These are phyloP conservation scores for Phyllotreta cruciferae DNA, from an alignment of 2,888 invertebrate species.

Conservation along the genomic window DNA sequence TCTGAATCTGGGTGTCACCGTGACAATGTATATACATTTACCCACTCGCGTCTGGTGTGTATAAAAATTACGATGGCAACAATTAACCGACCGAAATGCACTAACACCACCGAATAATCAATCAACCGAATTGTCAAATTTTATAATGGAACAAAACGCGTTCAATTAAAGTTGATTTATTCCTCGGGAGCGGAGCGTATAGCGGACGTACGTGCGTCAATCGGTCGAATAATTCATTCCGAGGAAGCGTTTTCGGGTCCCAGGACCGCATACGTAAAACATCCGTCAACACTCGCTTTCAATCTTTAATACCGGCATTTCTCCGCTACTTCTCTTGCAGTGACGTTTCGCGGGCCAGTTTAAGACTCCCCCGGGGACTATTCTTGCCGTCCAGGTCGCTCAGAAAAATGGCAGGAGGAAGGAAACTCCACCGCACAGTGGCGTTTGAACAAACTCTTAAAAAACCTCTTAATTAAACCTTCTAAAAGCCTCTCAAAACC, in stretches of 20 bases:
- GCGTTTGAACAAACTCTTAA: too few species aligned
- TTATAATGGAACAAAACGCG: constrained; percentile 43
- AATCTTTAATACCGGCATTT: constrained; percentile 42
- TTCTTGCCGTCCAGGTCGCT: constrained; percentile 24
- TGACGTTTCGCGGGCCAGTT: constrained; percentile 44
- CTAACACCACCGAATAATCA: constrained; percentile 41
- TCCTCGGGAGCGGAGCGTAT: constrained; percentile 23
- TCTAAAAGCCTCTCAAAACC: too few species aligned
- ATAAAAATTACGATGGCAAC: constrained; percentile 32
- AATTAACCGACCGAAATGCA: constrained; percentile 28
- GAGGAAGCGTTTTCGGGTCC: too few species aligned
- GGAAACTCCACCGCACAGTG: too few species aligned
- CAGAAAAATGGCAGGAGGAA: constrained; percentile 28
- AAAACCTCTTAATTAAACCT: too few species aligned
- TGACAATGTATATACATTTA: constrained; percentile 25
- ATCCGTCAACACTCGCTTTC: constrained; percentile 17
- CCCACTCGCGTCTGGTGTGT: constrained; percentile 35
- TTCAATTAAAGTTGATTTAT: constrained; percentile 49
- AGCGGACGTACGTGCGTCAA: too few species aligned
- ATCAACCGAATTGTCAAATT: constrained; percentile 41
- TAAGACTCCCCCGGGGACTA: constrained; percentile 47
- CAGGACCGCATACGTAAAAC: constrained; percentile 3
- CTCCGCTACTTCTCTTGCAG: constrained; percentile 25
- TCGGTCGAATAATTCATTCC: too few species aligned
- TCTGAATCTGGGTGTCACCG: constrained; percentile 38